Percentiles rank a stretch among this genome's conserved stretches.
These are phyloP conservation scores for Apis cerana DNA, from an alignment of 1,140 invertebrate genomes.

Conservation along the genomic window DNA sequence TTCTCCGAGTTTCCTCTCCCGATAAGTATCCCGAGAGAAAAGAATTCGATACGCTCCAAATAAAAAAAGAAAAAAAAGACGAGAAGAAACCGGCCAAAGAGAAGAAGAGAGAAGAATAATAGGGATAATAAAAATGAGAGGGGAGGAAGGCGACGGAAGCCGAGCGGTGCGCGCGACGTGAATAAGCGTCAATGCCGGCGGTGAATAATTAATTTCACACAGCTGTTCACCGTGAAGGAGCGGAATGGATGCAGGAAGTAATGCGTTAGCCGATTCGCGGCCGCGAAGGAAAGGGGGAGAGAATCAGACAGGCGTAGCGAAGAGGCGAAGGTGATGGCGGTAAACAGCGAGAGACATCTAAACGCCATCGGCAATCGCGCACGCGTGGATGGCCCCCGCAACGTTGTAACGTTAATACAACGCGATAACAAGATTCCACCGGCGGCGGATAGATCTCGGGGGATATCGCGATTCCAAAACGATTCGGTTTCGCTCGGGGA, in stretches of 20 bases:
- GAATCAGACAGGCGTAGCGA: conserved; percentile 27
- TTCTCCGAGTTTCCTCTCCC: not conserved
- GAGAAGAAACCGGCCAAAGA: not conserved
- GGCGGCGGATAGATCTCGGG: conserved; percentile 8
- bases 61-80: too few species aligned
- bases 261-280: conserved; percentile 36
- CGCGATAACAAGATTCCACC: conserved; percentile 37
- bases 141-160: not conserved
- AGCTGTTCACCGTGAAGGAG: conserved; percentile 63
- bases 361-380: conserved; percentile 42
- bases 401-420: conserved; percentile 12
- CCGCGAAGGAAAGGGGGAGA: conserved; percentile 25
- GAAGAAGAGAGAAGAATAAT: too few species aligned
- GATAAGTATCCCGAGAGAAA: not conserved
- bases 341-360: conserved; percentile 34
- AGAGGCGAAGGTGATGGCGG: conserved; percentile 5
- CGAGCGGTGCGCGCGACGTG: not conserved
- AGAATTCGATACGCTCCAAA: not conserved
- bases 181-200: conserved; percentile 5
- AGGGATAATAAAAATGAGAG: not conserved
- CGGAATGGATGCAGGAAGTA: conserved; percentile 48
- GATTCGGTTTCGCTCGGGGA: not conserved
- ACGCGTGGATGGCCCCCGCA: conserved; percentile 18
- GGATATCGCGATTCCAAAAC: not conserved
- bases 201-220: conserved; percentile 68